Conservation (phyloP, 2,113 vertebrate species). For the Arothron firmamentum region DNA sequence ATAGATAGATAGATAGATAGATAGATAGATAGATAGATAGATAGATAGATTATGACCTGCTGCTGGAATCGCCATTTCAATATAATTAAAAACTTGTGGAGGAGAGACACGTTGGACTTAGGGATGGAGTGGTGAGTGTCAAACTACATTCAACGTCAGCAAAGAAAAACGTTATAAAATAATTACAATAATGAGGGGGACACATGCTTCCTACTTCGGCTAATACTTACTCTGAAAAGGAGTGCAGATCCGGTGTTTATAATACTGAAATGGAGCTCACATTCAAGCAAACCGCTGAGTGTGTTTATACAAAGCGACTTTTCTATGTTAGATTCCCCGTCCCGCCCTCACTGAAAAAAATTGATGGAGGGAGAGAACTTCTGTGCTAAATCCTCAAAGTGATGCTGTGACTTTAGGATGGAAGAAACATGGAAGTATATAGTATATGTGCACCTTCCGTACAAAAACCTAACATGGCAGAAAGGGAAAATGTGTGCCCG, state of each 20-base stretch:
- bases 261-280: slow-evolving; percentile 58
- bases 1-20: slow-evolving; percentile 37
- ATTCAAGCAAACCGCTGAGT: slow-evolving; percentile 53
- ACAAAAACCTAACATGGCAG: neutral
- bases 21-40: too few species aligned
- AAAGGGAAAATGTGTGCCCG: neutral
- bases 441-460: neutral
- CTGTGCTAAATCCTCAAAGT: slow-evolving; percentile 7
- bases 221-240: slow-evolving; percentile 66
- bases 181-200: slow-evolving; percentile 69
- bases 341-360: slow-evolving; percentile 28
- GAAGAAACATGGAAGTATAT: neutral
- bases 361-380: slow-evolving; percentile 5
- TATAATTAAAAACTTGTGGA: slow-evolving; percentile 66
- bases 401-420: slow-evolving; percentile 8
- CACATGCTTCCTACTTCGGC: slow-evolving; percentile 68
- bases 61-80: slow-evolving; percentile 62
- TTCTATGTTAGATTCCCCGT: slow-evolving; percentile 49
- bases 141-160: slow-evolving; percentile 65
- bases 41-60: slow-evolving; percentile 31
- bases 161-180: slow-evolving; percentile 61
- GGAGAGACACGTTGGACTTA: slow-evolving; percentile 34
- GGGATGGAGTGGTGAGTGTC: slow-evolving; percentile 46
- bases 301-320: slow-evolving; percentile 69
- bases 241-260: slow-evolving; percentile 57